Evolutionary conservation across 2,113 vertebrate genomes (phyloP), one percentile per base, ranked within the genome.

Genomic region (Oncorhynchus kisutch): DNA sequence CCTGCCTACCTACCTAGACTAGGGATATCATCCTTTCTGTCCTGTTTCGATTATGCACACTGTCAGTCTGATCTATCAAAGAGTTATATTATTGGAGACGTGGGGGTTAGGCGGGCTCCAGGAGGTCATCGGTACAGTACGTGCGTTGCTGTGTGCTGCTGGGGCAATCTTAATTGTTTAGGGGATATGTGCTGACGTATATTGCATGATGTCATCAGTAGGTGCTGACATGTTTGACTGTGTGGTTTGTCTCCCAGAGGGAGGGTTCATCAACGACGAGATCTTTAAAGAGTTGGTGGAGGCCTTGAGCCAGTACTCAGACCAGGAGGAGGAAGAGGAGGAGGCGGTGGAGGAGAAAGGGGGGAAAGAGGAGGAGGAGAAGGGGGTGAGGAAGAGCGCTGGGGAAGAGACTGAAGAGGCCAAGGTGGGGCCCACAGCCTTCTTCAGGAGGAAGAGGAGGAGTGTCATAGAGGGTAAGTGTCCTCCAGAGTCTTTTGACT

Each of bases 241-340:
- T 83, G 31, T 87, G 13, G 18, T 70, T 49, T 80, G 51, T 22
- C 48, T 84, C 65, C 57, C 88, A 75, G 96, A 95, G 29, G 96
- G 97, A 0, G 96, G 97, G 16, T 94, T 99, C 72, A 98, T 99
- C 87, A 98, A 94, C 0, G 97, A 99, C 12, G 95, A 96, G 66
- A 94, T 98, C 78, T 99, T 99, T 82, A 94, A 98, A 88, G 97
- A 99, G 92, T 90, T 99, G 14, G 96, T 99, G 73, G 96, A 97
- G 0, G 97, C 97, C 60, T 86, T 99, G 84, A 97, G 95, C 79
- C 96, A 96, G 69, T 96, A 98, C 78, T 95, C 96, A 0, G 98
- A 99, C 0, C 95, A 97, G 3, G 97, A 97, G 1, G 97, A 96
- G 5, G 96, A 96, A 24, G 95, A 94, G 34, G 94, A 95, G 73